Evolutionary conservation across 2,888 invertebrate genomes (phyloP), one percentile per base, ranked within the genome.

Genomic region (Formica aserva): DNA sequence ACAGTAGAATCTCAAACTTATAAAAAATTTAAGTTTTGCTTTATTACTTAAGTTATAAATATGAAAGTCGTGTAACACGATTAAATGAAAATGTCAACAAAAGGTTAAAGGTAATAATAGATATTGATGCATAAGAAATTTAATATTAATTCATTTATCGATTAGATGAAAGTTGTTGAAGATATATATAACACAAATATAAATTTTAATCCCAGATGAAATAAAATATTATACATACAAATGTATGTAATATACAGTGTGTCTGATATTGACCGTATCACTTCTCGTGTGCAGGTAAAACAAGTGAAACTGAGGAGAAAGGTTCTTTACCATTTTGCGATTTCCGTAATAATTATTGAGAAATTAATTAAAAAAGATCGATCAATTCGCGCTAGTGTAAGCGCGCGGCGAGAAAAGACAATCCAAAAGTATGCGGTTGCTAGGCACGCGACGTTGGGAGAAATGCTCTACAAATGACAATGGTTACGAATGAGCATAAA

Each of bases 11-110:
- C n/a, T 32, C 6, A 62, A 80, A 72, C 15, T 67, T 57, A 32
- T 3, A n/a, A 57, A 67, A 52, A 29, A 29, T 15, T 29, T 13
- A 52, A 9, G n/a, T 3, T 41, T 29, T 35, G 32, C n/a, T 18
- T 69, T 22, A 8, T 13, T 32, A 18, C 18, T 48, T 35, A 48
- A 18, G 48, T 45, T 35, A 80, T 80, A 78, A 71, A 62, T 26
- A 80, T 26, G 15, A 26, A 52, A 80, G 15, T 78, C 18, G 18
- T 55, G 26, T 45, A 57, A 41, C n/a, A 35, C 22, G 3, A 62
- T 80, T 62, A 35, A 62, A 52, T 52, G 35, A 18, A 80, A 78
- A 60, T 71, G 45, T 32, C 41, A 78, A 45, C 1, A 35, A 62
- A 80, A 80, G 35, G 13, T 80, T 60, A 72, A 35, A 26, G 18